phyloP scores from a whole-genome alignment of 2,797 vertebrate species.

The Propithecus perrieri region DNA sequence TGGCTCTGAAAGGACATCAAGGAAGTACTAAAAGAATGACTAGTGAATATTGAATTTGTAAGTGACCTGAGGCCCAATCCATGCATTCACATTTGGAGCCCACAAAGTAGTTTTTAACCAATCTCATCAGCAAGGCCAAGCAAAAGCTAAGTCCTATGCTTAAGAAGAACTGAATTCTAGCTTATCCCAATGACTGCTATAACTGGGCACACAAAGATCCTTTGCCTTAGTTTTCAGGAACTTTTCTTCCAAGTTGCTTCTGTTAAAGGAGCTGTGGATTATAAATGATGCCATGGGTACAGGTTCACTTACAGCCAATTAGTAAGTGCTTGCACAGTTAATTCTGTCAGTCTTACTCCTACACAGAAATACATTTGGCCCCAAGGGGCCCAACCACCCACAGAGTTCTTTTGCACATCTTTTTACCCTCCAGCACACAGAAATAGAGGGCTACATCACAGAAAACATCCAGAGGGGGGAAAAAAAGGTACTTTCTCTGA shows the following conservation, averaged over 20 bases:
- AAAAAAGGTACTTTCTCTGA: slow-evolving; percentile 55
- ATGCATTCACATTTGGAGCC: not conserved
- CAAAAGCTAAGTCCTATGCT: not conserved
- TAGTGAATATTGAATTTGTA: not conserved
- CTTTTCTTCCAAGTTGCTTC: slow-evolving; percentile 60
- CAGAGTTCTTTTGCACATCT: slow-evolving; percentile 78
- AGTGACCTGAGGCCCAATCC: not conserved
- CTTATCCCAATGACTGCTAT: not conserved
- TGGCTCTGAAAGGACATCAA: not conserved
- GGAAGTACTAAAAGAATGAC: not conserved
- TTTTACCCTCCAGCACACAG: slow-evolving; percentile 74
- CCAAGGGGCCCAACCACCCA: slow-evolving; percentile 82
- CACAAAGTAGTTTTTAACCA: slow-evolving; percentile 17
- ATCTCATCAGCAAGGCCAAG: slow-evolving; percentile 29
- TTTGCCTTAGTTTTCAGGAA: slow-evolving; percentile 10
- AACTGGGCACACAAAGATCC: not conserved
- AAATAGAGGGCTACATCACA: slow-evolving; percentile 74
- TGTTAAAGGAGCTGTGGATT: slow-evolving; percentile 57
- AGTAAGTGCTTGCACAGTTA: slow-evolving; percentile 83
- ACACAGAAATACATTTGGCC: slow-evolving; percentile 83
- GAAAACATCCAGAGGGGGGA: slow-evolving; percentile 21
- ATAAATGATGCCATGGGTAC: slow-evolving; percentile 71
- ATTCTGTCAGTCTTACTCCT: slow-evolving; percentile 84
- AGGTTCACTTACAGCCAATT: slow-evolving; percentile 73
- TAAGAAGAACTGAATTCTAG: slow-evolving; percentile 27